Base-by-base conservation (phyloP, 2,888 invertebrate species). In the Selenia dentaria region DNA sequence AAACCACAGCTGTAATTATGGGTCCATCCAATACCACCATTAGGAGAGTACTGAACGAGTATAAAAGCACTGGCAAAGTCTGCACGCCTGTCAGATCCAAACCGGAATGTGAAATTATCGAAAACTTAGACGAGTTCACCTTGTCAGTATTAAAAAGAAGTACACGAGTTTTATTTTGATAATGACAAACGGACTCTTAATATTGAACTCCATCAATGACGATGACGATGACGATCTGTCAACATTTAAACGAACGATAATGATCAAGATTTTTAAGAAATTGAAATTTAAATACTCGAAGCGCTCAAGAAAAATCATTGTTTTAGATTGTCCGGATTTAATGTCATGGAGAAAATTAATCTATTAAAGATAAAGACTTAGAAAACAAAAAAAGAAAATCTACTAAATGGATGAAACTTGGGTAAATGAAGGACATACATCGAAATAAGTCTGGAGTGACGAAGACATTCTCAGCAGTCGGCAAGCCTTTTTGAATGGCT, bases 401-500 rank as follows among this genome's bases (percentile, higher is more conserved):
- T 24, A 24, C n/a, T 24, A 24, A 2, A 24, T 8, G 6, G 24
- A 24, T n/a, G 24, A 24, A n/a, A 24, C 24, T 6, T 24, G 24
- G 6, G 2, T 24, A 24, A 24, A 24, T 4, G n/a, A 24, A 4
- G 24, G 24, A 24, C n/a, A 24, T n/a, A 24, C 24, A n/a, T 24
- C n/a, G 8, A 24, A 24, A 8, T 24, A 24, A 6, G 24, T 24
- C 8, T 24, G 24, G 24, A 8, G 6, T n/a, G 24, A 24, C 24
- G 24, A 24, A 6, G 24, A 24, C 8, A 24, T 24, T 6, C 6
- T 10, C 9, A 26, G 26, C 6, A 26, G 9, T 10, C 26, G 26
- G 26, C 26, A 26, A 26, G 26, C 11, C 2, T 26, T 26, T 26
- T 26, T 36, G 11, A 22, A 26, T 31, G 29, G 35, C 28, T n/a